Evolutionary conservation across 2,797 vertebrate genomes (phyloP), one percentile per base, ranked within the genome.

Genomic region (Acanthurus leucopareius): DNA sequence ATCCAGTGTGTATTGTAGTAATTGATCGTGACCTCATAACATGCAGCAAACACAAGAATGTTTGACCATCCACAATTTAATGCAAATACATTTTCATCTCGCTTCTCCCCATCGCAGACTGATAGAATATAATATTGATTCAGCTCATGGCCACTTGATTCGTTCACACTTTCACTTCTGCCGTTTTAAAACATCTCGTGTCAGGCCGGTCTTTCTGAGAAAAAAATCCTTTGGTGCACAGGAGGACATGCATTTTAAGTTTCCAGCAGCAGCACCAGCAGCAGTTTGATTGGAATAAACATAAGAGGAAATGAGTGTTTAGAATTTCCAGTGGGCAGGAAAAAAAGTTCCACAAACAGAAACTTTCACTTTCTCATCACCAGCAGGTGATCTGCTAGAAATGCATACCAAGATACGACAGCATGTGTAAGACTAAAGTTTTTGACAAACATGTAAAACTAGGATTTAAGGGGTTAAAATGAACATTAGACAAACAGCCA

Each of bases 231-330:
- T 70, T 20, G 10, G 73, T 66, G 69, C 63, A 75, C 62, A 83
- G 51, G 73, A 82, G 74, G 59, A 67, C 59, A 80, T 77, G 71
- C 51, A 82, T 83, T 85, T 86, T 57, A 70, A 35, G 77, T 83
- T 77, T 80, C 35, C n/a, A 69, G 63, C 22, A 76, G 73, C 45
- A 66, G 56, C 25, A 25, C 2, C 57, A 67, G 7, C 25, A 53
- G 61, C 69, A 83, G 64, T 86, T 82, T 80, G 62, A 84, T 66
- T 77, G 69, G 38, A 82, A 67, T 73, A 72, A 84, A 80, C 63
- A 80, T 70, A 59, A 64, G 44, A 77, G 44, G 53, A 79, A 83
- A 83, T 53, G 20, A 20, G 56, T 35, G 54, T n/a, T 76, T 65
- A 58, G 62, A 75, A 69, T 69, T 79, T 75, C 61, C 47, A 72